Base-by-base conservation (phyloP, 2,113 vertebrate species). In the Nanorana parkeri region DNA sequence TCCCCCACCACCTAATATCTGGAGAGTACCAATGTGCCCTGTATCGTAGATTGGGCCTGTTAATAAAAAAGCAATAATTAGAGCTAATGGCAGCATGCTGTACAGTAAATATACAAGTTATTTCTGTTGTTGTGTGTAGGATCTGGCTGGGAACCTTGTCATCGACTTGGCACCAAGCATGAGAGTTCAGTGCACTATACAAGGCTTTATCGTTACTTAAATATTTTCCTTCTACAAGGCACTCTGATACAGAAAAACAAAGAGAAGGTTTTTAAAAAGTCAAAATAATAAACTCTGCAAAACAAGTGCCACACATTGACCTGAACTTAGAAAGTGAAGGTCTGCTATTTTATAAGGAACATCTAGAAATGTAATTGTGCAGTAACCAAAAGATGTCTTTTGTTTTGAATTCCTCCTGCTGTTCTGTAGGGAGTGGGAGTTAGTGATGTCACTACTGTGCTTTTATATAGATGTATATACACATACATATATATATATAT, bases 81-180 rank as follows among this genome's bases (percentile, higher is more conserved):
- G 56, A n/a, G 64, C 51, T 56, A 32, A 32, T 66, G 68, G 72
- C 55, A 6, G 72, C 72, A 61, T 75, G 36, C 29, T 75, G 55
- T 58, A 56, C 77, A 41, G 61, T 29, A 26, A 24, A 68, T 79
- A 24, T 60, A 60, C 4, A 17, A 68, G 66, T 80, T 80, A 80
- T 80, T 80, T 80, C 66, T 69, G 77, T 69, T 55, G 77, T 58
- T 69, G 66, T 58, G 51, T 51, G 66, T 80, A 52, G 51, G 54
- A 68, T 69, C 52, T 68, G 58, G 66, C 29, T 60, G 65, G 77
- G 77, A 80, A 80, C 60, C 3, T 23, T 69, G 77, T 60, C 65
- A 80, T 47, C 6, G 23, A 68, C 66, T 80, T 80, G 77, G 77
- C 77, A 69, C 54, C 17, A 55, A 23, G 54, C 66, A 80, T 69